Conservation (phyloP, 2,888 invertebrate genomes). For the Phengaris alcon region DNA sequence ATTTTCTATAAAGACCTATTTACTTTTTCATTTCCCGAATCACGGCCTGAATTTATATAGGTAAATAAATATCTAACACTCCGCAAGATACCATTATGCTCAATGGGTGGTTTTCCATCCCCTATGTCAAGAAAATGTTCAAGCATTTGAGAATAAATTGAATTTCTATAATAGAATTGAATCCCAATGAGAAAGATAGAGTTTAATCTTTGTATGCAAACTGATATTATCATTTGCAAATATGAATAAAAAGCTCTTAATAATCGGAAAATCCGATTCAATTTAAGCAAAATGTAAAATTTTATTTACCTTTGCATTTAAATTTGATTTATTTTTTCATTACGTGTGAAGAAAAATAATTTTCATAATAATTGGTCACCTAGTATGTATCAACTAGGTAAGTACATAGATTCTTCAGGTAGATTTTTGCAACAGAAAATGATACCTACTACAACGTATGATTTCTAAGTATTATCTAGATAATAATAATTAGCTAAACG, state of each 20-base stretch:
- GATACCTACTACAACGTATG: no score
- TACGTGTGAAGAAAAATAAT: background rate
- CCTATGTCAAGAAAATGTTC: constrained; percentile 20
- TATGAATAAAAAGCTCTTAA: constrained; percentile 18
- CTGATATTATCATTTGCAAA: constrained; percentile 23
- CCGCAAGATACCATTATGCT: constrained; percentile 5
- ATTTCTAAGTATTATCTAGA: no score
- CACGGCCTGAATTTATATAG: background rate
- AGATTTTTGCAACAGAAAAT: no score
- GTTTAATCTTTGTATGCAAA: constrained; percentile 24
- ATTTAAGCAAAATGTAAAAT: background rate
- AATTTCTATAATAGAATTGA: constrained; percentile 24
- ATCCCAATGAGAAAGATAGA: constrained; percentile 25
- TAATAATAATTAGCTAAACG: no score
- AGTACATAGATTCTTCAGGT: no score
- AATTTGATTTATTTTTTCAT: background rate
- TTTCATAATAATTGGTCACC: background rate
- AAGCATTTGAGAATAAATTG: constrained; percentile 23
- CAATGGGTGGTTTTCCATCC: background rate
- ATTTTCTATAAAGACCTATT: background rate
- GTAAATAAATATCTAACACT: constrained; percentile 12
- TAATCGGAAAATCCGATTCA: constrained; percentile 16
- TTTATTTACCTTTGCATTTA: background rate
- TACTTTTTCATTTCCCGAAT: background rate
- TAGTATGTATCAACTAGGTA: no score